Percentiles rank a stretch among this genome's conserved stretches.
Evolutionary conservation across 2,113 vertebrate species (phyloP).

Genomic region (Brachionichthys hirsutus): DNA sequence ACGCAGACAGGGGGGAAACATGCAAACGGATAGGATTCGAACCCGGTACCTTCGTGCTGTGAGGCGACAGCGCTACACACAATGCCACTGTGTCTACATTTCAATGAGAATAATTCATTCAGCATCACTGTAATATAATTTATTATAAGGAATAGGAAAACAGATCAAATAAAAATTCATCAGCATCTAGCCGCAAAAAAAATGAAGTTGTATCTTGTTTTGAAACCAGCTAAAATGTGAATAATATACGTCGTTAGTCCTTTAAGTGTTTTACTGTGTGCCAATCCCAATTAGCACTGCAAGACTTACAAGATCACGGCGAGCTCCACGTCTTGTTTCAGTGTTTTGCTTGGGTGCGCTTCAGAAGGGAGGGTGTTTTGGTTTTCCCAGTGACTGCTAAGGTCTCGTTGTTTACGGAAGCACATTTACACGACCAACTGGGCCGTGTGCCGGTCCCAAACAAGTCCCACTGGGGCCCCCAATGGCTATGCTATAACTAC

Average conservation of each 20-base stretch:
- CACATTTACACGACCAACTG: slow-evolving; percentile 57
- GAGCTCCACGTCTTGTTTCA: slow-evolving; percentile 45
- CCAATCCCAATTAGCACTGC: slow-evolving; percentile 22
- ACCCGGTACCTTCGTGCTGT: no score
- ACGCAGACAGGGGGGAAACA: no score
- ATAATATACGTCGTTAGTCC: no score
- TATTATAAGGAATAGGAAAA: no score
- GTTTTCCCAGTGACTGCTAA: slow-evolving; percentile 58
- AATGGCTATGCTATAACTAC: slow-evolving; percentile 32
- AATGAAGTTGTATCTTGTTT: background rate
- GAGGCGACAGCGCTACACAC: no score
- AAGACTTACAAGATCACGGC: slow-evolving; percentile 47
- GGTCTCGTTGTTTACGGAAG: slow-evolving; percentile 64
- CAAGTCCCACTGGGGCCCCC: slow-evolving; percentile 36
- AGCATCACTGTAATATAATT: no score
- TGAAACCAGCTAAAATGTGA: background rate
- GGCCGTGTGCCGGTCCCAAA: slow-evolving; percentile 42
- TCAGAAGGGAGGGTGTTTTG: slow-evolving; percentile 52
- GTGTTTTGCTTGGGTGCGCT: slow-evolving; percentile 61
- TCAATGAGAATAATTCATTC: no score
- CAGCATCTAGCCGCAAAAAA: no score
- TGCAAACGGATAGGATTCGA: no score
- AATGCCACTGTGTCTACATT: no score
- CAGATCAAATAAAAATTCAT: no score
- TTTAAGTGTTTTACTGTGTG: background rate